Evolutionary conservation across 2,888 invertebrate species (phyloP), one percentile per base, ranked within the genome.

Genomic region (Xestia sexstrigata): DNA sequence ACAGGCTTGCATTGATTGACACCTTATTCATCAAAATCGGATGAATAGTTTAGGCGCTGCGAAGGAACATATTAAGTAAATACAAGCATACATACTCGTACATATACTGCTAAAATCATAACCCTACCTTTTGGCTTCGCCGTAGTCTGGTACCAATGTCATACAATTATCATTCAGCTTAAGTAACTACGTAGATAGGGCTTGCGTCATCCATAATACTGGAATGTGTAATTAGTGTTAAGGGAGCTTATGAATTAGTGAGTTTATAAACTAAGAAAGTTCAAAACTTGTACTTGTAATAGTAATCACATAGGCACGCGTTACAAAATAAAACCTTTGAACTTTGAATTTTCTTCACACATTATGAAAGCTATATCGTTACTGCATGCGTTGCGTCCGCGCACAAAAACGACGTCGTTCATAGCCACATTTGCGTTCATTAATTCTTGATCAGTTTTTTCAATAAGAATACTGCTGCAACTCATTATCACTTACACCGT

Each of bases 401-500:
- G 70, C 58, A 86, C 74, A 78, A 76, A 85, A 83, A 75, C 60
- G 63, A 49, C 62, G 67, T 58, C 70, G 55, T 67, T 60, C 52
- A 35, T 39, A 76, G 66, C 58, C 74, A 68, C 62, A 58, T 76
- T 79, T 26, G 52, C 70, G 69, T 74, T 78, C 69, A 79, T 79
- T 76, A 82, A 74, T 76, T 70, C 63, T 52, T 75, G 69, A 87
- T 89, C 42, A 74, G 74, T 79, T 84, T 80, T 82, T 86, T 47
- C 62, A 81, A 71, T 73, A 77, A 78, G 45, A 70, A 79, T 78
- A 72, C 76, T 82, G 69, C 78, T 77, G 84, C 81, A 86, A 87
- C 74, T 70, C 62, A 67, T 86, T 82, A 83, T 86, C 85, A 79
- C 74, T 83, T 79, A 84, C 83, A 62, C 77, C 60, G 30, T 77